Base-by-base conservation (phyloP, 2,888 invertebrate species). In the Dysmachus trigonus region DNA sequence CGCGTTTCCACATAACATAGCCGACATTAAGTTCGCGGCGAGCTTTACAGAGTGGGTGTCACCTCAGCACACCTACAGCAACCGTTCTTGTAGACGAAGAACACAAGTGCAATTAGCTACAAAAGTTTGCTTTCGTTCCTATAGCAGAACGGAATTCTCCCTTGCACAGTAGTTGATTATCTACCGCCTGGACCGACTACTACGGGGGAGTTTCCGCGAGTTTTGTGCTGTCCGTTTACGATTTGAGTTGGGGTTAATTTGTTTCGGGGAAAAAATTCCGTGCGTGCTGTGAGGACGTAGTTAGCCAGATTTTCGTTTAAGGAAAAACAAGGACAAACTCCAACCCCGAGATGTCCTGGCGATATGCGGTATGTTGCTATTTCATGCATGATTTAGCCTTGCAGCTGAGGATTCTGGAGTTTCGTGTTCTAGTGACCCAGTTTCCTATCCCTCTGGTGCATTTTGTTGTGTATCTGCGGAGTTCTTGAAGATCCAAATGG, bases 291-390 rank as follows among this genome's bases (percentile, higher is more conserved):
- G 2, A 62, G 3, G 2, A 3, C 2, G 8, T 62, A 62, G 62
- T 62, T 27, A 18, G 10, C 2, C 8, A 62, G 10, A 27, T 1
- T 62, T 72, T 83, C 35, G 4, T 38, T 27, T n/a, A 15, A 83
- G 62, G 22, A 62, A 18, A n/a, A 41, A 72, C 8, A 41, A 41
- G 62, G 18, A 72, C 30, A 33, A 30, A 83, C 22, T n/a, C 31
- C n/a, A 71, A 72, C 35, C 18, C 87, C 88, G 90, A 89, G 88
- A 90, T 90, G 90, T 90, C 90, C 89, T 90, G 91, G 91, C 90
- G 91, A 91, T 91, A 91, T 89, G 90, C 91, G 91, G 91, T 91
- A 90, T 89, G 91, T 90, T 82, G 31, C 41, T 77, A 31, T 31
- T 81, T 79, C 30, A 72, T 47, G 8, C 77, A 22, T 73, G 27